These are phyloP conservation scores for Pegoplata infirma DNA, from an alignment of 2,888 invertebrate species.

Conservation along the genomic window DNA sequence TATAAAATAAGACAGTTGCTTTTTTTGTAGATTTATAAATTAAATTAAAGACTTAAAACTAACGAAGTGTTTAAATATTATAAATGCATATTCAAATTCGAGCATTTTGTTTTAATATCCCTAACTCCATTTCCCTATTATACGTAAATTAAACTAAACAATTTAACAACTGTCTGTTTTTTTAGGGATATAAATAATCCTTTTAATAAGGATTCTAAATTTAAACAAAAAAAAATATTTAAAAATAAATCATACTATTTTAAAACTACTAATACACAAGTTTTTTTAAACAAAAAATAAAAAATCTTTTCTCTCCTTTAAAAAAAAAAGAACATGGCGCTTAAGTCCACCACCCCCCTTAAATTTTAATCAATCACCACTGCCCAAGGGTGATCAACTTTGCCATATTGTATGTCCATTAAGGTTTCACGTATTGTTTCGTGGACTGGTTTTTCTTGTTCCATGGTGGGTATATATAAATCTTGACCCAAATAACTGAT, in stretches of 20 bases:
- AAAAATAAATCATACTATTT: conserved; percentile 58
- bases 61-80: conserved; percentile 12
- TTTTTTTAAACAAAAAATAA: neutral
- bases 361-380: conserved; percentile 80
- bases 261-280: conserved; percentile 72
- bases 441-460: conserved; percentile 86
- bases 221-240: conserved; percentile 22
- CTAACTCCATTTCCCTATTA: conserved; percentile 6
- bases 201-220: neutral
- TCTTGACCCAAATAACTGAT: conserved; percentile 87
- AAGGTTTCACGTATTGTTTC: conserved; percentile 87
- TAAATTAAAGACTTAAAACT: conserved; percentile 13
- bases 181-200: neutral
- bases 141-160: neutral
- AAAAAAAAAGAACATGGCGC: neutral
- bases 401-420: conserved; percentile 93
- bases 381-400: conserved; percentile 89
- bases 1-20: conserved; percentile 18
- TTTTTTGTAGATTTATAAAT: neutral
- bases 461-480: conserved; percentile 86
- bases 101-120: conserved; percentile 64
- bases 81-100: conserved; percentile 67
- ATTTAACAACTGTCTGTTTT: neutral
- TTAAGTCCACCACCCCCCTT: neutral
- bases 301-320: conserved; percentile 48